Evolutionary conservation across 1,140 invertebrate genomes (phyloP).

Genomic region (Proales similis): DNA sequence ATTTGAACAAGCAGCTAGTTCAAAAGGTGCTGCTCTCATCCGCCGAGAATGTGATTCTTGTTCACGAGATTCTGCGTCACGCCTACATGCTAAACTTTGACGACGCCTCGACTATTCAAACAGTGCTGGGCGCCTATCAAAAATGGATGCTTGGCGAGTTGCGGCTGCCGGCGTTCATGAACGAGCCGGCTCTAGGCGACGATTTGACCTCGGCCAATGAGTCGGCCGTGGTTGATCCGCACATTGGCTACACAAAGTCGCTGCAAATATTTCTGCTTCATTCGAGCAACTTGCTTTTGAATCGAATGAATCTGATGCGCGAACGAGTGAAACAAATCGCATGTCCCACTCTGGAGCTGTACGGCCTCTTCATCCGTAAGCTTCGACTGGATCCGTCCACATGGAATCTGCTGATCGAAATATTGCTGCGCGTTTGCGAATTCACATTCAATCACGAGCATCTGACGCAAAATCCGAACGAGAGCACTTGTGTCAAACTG

Average conservation of each 20-base stretch:
- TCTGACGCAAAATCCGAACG: constrained; percentile 3
- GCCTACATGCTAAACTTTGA: constrained; percentile 40
- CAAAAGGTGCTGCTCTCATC: constrained; percentile 77
- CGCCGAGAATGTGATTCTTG: constrained; percentile 84
- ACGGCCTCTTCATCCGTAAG: constrained; percentile 20
- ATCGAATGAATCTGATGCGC: constrained; percentile 60
- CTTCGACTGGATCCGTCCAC: constrained; percentile 17
- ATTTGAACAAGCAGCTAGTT: constrained; percentile 14
- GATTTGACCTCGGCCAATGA: constrained; percentile 4
- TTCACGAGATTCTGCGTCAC: constrained; percentile 85
- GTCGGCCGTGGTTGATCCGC: constrained; percentile 13
- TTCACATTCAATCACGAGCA: constrained; percentile 19
- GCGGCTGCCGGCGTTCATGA: constrained; percentile 73
- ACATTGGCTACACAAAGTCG: constrained; percentile 75
- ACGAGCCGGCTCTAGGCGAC: constrained; percentile 60
- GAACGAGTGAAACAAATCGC: constrained; percentile 55
- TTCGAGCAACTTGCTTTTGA: constrained; percentile 41
- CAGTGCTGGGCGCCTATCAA: constrained; percentile 36
- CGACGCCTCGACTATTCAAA: constrained; percentile 25
- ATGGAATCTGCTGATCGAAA: constrained; percentile 23
- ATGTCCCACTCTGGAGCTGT: constrained; percentile 25
- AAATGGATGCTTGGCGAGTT: constrained; percentile 30
- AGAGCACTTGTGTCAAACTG: constrained; percentile 2
- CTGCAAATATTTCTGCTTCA: constrained; percentile 79
- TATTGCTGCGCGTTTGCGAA: constrained; percentile 28